Conservation (phyloP, 2,888 invertebrate species). For the Amblyjoppa fuscipennis region DNA sequence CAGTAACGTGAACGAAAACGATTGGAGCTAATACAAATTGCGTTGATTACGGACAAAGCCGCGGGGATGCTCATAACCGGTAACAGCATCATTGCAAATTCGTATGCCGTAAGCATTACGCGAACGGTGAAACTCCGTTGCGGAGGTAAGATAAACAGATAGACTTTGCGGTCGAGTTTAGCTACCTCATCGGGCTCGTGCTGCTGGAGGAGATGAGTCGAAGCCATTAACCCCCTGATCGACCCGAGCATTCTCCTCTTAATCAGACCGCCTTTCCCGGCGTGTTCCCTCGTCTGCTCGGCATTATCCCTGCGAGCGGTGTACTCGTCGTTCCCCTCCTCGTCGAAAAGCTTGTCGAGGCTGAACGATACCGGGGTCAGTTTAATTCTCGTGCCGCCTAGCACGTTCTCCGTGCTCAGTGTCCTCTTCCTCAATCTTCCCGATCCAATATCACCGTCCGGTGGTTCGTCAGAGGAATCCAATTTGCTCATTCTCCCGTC, state of each 20-base stretch:
- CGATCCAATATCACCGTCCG: conserved; percentile 53
- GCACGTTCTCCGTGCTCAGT: conserved; percentile 75
- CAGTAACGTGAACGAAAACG: background rate
- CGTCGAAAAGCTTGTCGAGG: conserved; percentile 77
- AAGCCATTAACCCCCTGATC: conserved; percentile 83
- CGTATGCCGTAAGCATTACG: too few species aligned
- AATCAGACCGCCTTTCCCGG: conserved; percentile 79
- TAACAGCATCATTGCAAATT: background rate
- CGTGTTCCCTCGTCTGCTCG: conserved; percentile 69
- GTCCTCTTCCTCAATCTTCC: conserved; percentile 72
- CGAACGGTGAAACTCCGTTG: conserved; percentile 9
- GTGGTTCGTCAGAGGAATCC: conserved; percentile 54
- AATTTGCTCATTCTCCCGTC: conserved; percentile 45
- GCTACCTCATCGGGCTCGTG: conserved; percentile 82
- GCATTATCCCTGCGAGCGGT: conserved; percentile 49
- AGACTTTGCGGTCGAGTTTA: conserved; percentile 64
- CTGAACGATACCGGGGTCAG: conserved; percentile 78
- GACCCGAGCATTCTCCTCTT: conserved; percentile 83
- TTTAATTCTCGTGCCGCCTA: conserved; percentile 67
- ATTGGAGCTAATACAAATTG: background rate
- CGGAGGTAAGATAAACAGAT: conserved; percentile 1
- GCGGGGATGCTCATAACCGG: background rate
- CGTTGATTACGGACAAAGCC: background rate
- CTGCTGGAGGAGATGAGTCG: conserved; percentile 81
- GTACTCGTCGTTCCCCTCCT: conserved; percentile 71